Evolutionary conservation across 2,113 vertebrate genomes (phyloP), one percentile per base, ranked within the genome.

Genomic region (Spheniscus mendiculus): DNA sequence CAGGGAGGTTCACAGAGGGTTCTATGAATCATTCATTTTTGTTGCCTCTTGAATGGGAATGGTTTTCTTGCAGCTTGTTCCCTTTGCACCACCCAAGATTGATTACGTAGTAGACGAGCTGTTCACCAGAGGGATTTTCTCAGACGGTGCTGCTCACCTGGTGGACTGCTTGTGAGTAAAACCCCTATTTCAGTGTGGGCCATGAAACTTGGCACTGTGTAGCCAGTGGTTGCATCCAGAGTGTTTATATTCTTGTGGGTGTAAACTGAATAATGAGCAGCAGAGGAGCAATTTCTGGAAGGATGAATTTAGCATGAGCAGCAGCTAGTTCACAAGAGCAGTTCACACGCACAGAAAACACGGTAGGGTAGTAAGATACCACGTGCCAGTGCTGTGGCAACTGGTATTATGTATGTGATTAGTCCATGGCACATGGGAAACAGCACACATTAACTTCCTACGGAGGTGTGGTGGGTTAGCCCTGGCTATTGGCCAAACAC

Each of bases 91-190:
- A 0, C 96, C 91, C 34, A 98, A 90, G 62, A 52, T 98, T 5
- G n/a, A 56, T 23, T 53, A 97, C 0, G 10, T 65, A 56, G 12
- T 98, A 50, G 55, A 91, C 22, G 98, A 98, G 34, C 95, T 99
- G 38, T 7, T 95, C 3, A 0, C 96, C 1, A 98, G 93, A 59
- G 99, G 98, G 13, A 2, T 98, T n/a, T 81, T 99, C 42, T 98
- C 97, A 0, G 99, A 99, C 10, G 98, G 98, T 20, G 93, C 78
- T 2, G 20, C 76, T 55, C 98, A 90, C 58, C 53, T 99, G 74
- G 55, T 99, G 5, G 91, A 98, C 63, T 97, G 98, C 80, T 90
- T 99, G 99, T 99, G 95, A 99, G 99, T 98, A 87, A 62, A 90
- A 4, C 9, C 34, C 8, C 13, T 10, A 1, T 3, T 50, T 38